A percentile compares a stretch with the other conserved stretches of the same genome.
Evolutionary conservation across 2,888 invertebrate species (phyloP).

Genomic region (Venustoraphidia nigricollis): DNA sequence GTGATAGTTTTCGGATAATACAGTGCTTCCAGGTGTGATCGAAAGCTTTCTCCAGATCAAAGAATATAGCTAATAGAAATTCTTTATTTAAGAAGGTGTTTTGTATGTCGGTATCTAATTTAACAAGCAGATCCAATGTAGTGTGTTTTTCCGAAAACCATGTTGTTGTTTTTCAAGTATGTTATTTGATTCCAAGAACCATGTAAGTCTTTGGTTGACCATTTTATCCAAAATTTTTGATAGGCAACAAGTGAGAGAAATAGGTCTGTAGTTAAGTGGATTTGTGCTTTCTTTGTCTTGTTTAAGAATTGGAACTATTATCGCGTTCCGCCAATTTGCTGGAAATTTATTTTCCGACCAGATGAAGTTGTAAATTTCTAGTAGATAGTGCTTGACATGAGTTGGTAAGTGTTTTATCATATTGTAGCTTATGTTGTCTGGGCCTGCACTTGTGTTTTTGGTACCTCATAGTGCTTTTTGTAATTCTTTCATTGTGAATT

Average conservation of each 20-base stretch:
- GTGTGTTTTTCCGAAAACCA: constrained; percentile 6
- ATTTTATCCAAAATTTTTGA: constrained; percentile 6
- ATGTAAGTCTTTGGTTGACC: constrained; percentile 2
- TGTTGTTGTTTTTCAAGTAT: constrained; percentile 9
- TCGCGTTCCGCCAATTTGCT: constrained; percentile 1
- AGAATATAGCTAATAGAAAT: too few species aligned
- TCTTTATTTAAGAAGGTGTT: too few species aligned
- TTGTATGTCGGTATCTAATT: too few species aligned
- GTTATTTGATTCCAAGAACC: constrained; percentile 9
- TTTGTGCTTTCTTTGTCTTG: neutral
- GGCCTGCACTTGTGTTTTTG: constrained; percentile 4
- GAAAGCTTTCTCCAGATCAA: too few species aligned
- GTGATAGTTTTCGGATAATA: too few species aligned
- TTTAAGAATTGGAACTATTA: constrained; percentile 3
- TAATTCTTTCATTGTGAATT: constrained; percentile 2
- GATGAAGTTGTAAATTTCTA: constrained; percentile 5
- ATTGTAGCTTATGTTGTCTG: constrained; percentile 2
- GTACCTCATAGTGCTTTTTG: neutral
- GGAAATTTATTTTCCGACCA: constrained; percentile 3
- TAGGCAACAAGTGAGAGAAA: constrained; percentile 3
- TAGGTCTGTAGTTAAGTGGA: constrained; percentile 2
- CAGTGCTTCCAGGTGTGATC: too few species aligned
- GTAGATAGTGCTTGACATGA: neutral
- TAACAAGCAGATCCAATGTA: too few species aligned
- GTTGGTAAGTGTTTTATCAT: constrained; percentile 3